phyloP scores from a whole-genome alignment of 2,888 invertebrate genomes.

The Parasteatoda lunata region DNA sequence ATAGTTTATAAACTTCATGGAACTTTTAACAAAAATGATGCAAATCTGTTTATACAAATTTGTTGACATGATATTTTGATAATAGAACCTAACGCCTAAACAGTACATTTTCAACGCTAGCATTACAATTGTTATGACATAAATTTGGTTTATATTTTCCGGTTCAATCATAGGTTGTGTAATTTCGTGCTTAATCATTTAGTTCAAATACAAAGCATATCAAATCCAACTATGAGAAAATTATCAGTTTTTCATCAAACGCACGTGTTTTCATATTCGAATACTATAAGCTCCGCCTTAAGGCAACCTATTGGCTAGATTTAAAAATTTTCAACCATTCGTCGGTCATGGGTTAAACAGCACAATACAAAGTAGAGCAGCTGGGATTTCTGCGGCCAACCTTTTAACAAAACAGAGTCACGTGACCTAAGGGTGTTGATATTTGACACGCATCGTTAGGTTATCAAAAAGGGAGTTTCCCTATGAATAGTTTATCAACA shows the following conservation, averaged over 20 bases:
- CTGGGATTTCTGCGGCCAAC: slow-evolving; percentile 7
- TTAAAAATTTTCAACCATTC: slow-evolving; percentile 49
- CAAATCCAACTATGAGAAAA: no score
- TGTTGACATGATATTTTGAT: no score
- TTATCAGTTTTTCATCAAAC: neutral
- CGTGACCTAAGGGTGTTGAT: slow-evolving; percentile 47
- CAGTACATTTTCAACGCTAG: no score
- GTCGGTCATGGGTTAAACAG: slow-evolving; percentile 45
- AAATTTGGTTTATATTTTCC: no score
- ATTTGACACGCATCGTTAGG: slow-evolving; percentile 52
- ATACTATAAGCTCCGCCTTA: slow-evolving; percentile 53
- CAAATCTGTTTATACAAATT: no score
- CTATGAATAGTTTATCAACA: neutral
- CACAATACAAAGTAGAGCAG: slow-evolving; percentile 39
- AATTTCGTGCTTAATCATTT: no score
- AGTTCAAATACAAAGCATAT: no score
- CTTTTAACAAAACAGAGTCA: neutral
- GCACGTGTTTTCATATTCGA: slow-evolving; percentile 63
- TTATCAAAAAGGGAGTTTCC: slow-evolving; percentile 13
- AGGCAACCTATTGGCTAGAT: slow-evolving; percentile 62
- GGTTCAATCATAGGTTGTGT: no score
- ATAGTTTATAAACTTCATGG: no score
- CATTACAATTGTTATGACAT: no score
- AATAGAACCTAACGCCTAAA: no score
- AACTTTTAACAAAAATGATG: no score